Evolutionary conservation across 2,113 vertebrate genomes (phyloP).

Genomic region (Saimiri boliviensis): DNA sequence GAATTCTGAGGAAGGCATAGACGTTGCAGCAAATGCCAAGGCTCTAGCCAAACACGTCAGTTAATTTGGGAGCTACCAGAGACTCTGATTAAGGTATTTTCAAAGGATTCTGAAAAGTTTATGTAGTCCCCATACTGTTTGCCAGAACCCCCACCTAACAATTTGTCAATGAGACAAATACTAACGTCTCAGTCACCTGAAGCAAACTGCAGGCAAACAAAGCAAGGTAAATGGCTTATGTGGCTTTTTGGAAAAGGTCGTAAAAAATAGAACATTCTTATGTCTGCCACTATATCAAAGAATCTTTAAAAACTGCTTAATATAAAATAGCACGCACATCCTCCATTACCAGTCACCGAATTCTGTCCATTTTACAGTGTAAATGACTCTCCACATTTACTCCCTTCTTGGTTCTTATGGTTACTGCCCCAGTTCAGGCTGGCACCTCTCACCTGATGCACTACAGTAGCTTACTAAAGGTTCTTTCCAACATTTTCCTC

Average conservation of each 20-base stretch:
- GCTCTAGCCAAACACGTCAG: not conserved
- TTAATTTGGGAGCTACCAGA: not conserved
- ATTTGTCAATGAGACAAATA: not conserved
- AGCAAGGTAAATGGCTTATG: not conserved
- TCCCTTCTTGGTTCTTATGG: not conserved
- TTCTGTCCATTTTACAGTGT: not conserved
- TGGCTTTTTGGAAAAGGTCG: not conserved
- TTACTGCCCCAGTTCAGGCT: not conserved
- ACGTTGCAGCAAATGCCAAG: not conserved
- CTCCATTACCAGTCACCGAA: not conserved
- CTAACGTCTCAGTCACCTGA: not conserved
- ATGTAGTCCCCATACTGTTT: not conserved
- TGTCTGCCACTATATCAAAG: not conserved
- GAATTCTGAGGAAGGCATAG: not conserved
- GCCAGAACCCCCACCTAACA: not conserved
- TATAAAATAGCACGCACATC: not conserved
- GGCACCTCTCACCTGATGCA: not conserved
- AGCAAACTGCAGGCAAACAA: not conserved
- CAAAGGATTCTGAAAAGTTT: not conserved
- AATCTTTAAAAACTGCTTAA: not conserved
- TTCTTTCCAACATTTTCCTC: not conserved
- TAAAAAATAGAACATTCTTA: not conserved
- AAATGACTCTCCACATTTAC: not conserved
- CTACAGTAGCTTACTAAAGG: not conserved
- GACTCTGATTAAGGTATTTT: not conserved